phyloP scores from a whole-genome alignment of 2,797 vertebrate species.

The Ceryle rudis region DNA sequence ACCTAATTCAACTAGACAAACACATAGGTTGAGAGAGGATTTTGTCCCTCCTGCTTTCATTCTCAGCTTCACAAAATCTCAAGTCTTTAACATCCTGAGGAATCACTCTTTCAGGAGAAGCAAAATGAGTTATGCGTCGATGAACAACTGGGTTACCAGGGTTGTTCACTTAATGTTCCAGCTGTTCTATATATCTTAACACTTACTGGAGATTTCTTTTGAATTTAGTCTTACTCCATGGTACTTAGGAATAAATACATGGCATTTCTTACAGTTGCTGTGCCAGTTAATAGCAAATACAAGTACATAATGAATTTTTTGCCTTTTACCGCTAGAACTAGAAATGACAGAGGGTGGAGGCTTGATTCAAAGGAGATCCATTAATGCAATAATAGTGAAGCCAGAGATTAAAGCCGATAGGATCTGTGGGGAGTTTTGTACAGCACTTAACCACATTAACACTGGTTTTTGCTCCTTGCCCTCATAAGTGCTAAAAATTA shows the following conservation, averaged over 20 bases:
- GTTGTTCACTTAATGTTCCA: conserved; percentile 45
- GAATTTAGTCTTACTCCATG: background rate
- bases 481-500: background rate
- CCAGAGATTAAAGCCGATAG: background rate
- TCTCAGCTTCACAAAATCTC: conserved; percentile 18
- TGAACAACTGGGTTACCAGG: conserved; percentile 64
- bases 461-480: background rate
- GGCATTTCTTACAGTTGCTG: background rate
- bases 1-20: background rate
- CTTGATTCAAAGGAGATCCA: conserved; percentile 37
- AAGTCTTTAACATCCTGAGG: background rate
- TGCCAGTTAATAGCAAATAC: conserved; percentile 26
- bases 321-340: conserved; percentile 14
- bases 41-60: conserved; percentile 15
- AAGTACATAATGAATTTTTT: conserved; percentile 54
- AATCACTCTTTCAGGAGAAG: conserved; percentile 43
- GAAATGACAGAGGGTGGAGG: conserved; percentile 12
- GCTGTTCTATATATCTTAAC: conserved; percentile 43
- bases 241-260: conserved; percentile 6
- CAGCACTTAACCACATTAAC: background rate
- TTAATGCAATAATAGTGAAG: conserved; percentile 29
- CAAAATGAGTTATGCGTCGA: conserved; percentile 1
- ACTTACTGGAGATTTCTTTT: conserved; percentile 29
- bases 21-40: background rate
- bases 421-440: background rate